Evolutionary conservation across 2,113 vertebrate genomes (phyloP), one percentile per base, ranked within the genome.

Genomic region (Tapirus terrestris): DNA sequence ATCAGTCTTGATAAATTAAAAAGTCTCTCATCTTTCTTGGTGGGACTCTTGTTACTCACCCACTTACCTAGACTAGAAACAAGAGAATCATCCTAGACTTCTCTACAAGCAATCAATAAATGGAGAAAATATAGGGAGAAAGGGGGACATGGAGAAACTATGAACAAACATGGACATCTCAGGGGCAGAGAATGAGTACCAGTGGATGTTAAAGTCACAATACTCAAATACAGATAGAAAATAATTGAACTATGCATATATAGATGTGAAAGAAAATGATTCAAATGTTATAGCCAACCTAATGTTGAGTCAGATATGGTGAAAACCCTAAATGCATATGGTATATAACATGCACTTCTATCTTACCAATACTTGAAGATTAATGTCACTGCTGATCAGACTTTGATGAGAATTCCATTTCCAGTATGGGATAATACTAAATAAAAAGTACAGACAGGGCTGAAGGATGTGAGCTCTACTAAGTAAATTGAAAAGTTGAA

Each of bases 281-380:
- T 63, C 31, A 9, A 29, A 1, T 29, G 48, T 43, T 36, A 12
- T 0, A 33, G 27, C 11, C 39, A 45, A 5, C 4, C 8, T 3
- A 31, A 6, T 1, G 13, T 33, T 6, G 75, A 76, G 4, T 45
- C 29, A 27, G 70, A 31, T 3, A 4, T 5, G 58, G 14, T 33
- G 68, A 20, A 65, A 58, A 51, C 12, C 75, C 20, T 11, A 23
- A 12, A 2, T 33, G 20, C 36, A 8, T 0, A 6, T 21, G 27
- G 31, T 29, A 0, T 21, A 0, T 45, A 9, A 36, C 8, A 1
- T 12, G 8, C 0, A 6, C 1, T 3, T 67, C 29, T 81, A 21
- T 25, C 48, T 53, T 27, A 25, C 25, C 31, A 53, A 1, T 1
- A 12, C 56, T 39, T 56, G 60, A 58, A 43, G 33, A 27, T 73